phyloP scores from a whole-genome alignment of 1,140 invertebrate species.

The Heliothis subflexa region DNA sequence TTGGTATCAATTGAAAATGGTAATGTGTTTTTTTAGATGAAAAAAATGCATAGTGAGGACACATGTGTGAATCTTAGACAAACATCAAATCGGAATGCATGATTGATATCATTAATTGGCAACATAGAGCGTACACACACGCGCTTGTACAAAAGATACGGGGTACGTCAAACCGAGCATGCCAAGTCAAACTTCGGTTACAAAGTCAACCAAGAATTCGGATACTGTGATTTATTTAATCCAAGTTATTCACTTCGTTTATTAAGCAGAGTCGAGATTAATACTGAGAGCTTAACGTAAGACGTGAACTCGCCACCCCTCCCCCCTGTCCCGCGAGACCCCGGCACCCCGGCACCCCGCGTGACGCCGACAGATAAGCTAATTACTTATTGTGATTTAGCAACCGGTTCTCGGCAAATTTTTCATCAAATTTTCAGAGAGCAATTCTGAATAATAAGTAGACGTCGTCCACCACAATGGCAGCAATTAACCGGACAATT shows the following conservation, averaged over 20 bases:
- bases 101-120: not conserved
- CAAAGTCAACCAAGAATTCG: constrained; percentile 56
- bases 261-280: constrained; percentile 71
- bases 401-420: constrained; percentile 66
- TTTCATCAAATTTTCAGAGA: constrained; percentile 68
- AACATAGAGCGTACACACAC: not conserved
- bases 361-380: constrained; percentile 76
- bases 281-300: constrained; percentile 66
- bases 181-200: constrained; percentile 44
- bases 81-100: no score
- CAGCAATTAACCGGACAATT: constrained; percentile 80
- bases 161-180: not conserved
- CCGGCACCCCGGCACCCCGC: constrained; percentile 57
- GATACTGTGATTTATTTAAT: constrained; percentile 65
- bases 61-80: no score
- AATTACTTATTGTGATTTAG: constrained; percentile 78
- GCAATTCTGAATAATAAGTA: constrained; percentile 71
- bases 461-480: constrained; percentile 73
- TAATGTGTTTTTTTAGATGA: not conserved
- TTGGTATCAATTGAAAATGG: not conserved
- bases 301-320: constrained; percentile 60
- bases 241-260: constrained; percentile 69
- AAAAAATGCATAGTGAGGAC: no score
- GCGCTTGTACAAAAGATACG: not conserved
- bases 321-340: constrained; percentile 45